Conservation (phyloP, 2,797 vertebrate genomes). For the Falco biarmicus region DNA sequence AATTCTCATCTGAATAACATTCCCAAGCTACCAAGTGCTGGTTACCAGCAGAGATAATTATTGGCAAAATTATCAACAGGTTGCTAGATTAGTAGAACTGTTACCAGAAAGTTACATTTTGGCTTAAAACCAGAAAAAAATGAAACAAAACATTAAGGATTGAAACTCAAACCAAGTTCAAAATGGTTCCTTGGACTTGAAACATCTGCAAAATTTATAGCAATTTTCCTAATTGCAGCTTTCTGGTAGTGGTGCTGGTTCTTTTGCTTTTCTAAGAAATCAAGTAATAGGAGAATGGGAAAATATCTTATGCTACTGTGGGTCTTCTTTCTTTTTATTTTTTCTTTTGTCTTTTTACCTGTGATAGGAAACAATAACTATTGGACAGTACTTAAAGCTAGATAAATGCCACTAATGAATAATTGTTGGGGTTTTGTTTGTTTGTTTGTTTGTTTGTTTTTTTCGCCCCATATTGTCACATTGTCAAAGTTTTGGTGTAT, state of each 20-base stretch:
- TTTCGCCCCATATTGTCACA: not conserved
- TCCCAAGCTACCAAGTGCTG: not conserved
- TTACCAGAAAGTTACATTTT: not conserved
- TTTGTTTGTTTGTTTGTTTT: not conserved
- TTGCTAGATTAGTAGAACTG: not conserved
- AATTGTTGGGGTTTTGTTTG: not conserved
- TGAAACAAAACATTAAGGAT: not conserved
- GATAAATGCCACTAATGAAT: not conserved
- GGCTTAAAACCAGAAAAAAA: not conserved
- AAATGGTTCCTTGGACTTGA: not conserved
- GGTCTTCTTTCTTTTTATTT: not conserved
- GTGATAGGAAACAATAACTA: not conserved
- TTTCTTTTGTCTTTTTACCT: not conserved
- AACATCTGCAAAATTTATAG: not conserved
- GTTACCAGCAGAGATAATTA: not conserved
- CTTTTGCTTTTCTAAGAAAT: not conserved
- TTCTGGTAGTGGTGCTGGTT: not conserved
- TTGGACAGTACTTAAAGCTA: not conserved
- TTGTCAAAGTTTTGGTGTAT: not conserved
- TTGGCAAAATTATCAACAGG: not conserved
- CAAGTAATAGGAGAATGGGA: not conserved
- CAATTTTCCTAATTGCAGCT: not conserved
- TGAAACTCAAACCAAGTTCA: not conserved
- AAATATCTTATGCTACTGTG: not conserved
- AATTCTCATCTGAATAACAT: not conserved